Base-by-base conservation (phyloP, 1,140 invertebrate genomes). In the Heterodera carotae region DNA sequence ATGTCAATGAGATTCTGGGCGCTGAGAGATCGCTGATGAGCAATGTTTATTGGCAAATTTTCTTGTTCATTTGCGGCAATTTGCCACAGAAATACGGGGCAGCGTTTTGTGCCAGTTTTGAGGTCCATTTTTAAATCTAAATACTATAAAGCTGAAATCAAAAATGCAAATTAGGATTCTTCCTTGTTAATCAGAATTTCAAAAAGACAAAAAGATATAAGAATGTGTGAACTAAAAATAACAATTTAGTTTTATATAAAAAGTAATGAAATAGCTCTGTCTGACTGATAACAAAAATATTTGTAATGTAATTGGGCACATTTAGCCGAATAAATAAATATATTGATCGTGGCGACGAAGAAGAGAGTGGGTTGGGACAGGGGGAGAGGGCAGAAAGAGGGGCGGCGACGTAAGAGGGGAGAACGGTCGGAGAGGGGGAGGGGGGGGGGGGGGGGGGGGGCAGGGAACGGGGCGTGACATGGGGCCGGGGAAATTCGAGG, bases 81-180 rank as follows among this genome's bases (percentile, higher is more conserved):
- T n/a, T n/a, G 22, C 62, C 62, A 66, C 62, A 66, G 8, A 66
- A 66, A 66, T 6, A 66, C 62, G 25, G 62, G 62, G 33, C 62
- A 66, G 12, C 33, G 62, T 66, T 66, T 53, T 53, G 18, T 18
- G 48, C 48, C 48, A 53, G 22, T 18, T 4, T 18, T 18, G 48
- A 53, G 48, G 48, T 53, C 18, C 48, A 53, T 53, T 53, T 53
- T 53, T 53, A 53, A 53, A 18, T 1, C 18, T 4, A 53, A 53
- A 53, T 53, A 53, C 6, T 39, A 7, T 5, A 39, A n/a, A n/a
- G n/a, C n/a, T 39, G 4, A 39, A 10, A 4, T 39, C 12, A 39
- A 39, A 39, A 39, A 39, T 39, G 6, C 36, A 39, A 5, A 39
- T 39, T 39, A 39, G 36, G n/a, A n/a, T n/a, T n/a, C n/a, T n/a